Evolutionary conservation across 1,140 invertebrate species (phyloP), one percentile per base, ranked within the genome.

Genomic region (Dermatophagoides farinae): DNA sequence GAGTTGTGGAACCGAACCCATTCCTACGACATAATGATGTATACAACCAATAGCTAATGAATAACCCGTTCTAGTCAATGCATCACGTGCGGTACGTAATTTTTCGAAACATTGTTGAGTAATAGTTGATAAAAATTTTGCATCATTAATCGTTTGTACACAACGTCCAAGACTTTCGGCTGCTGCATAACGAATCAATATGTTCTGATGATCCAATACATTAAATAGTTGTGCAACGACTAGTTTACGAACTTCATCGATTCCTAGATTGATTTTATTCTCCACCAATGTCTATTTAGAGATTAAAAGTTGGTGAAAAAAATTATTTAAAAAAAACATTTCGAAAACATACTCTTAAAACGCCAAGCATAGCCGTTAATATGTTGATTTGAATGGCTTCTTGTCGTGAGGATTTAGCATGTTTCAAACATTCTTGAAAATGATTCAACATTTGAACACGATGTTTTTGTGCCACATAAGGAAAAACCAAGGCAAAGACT

Each of bases 351-450:
- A 73, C 71, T 71, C 91, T 88, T 39, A 97, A 73, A 9, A 89
- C 88, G 67, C 85, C 83, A 22, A 97, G 72, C 4, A 97, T 73
- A 9, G 91, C 89, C 16, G 91, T 89, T 69, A 97, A 93, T 51
- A 97, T 85, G 72, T 98, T 98, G 73, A 95, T 86, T 70, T 96
- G 90, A 20, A 97, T 84, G 1, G 91, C 91, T 71, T 97, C 90
- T 70, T 92, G 88, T 20, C 88, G 77, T 1, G 80, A 79, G 10
- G 86, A 88, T 71, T 95, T 95, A 0, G 88, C 87, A 38, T 89
- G 86, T 65, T 84, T 82, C 54, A 97, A 88, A 69, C 89, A 93
- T 68, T 97, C 92, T 40, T 80, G 79, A 68, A 98, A 98, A 70
- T 98, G 93, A 61, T 93, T 86, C 40, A 98, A 72, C 83, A 98